Percentiles rank a stretch among this genome's conserved stretches.
phyloP scores from a whole-genome alignment of 1,140 invertebrate species.

The Radopholus similis region DNA sequence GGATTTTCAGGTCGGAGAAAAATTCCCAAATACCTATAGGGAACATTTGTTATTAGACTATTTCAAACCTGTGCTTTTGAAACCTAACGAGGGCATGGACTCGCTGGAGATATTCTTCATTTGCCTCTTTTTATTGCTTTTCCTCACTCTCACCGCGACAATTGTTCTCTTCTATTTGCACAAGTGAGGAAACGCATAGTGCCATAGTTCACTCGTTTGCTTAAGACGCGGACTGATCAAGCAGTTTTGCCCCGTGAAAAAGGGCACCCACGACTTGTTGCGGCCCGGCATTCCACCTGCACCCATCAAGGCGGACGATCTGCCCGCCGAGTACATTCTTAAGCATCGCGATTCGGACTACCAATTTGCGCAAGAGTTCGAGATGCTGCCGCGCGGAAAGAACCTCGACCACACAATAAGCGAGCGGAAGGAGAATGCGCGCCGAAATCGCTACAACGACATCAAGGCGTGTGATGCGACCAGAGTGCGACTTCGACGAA shows the following conservation, averaged over 20 bases:
- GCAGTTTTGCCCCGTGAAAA: constrained; percentile 44
- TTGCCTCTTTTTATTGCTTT: constrained; percentile 30
- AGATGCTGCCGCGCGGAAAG: constrained; percentile 40
- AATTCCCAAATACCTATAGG: neutral
- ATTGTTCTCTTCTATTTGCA: constrained; percentile 37
- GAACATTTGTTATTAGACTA: constrained; percentile 21
- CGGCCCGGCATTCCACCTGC: constrained; percentile 33
- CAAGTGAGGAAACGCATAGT: constrained; percentile 9
- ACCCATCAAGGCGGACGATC: constrained; percentile 53
- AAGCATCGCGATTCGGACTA: constrained; percentile 56
- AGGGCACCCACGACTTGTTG: constrained; percentile 33
- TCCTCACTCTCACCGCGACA: constrained; percentile 21
- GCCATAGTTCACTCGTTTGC: neutral
- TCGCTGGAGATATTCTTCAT: constrained; percentile 28
- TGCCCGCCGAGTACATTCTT: constrained; percentile 51
- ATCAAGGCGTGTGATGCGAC: constrained; percentile 54
- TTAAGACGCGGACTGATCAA: constrained; percentile 40
- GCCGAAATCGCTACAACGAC: constrained; percentile 59
- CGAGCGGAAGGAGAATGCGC: constrained; percentile 48
- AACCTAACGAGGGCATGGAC: constrained; percentile 1
- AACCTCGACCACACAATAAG: constrained; percentile 45
- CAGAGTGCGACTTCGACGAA: constrained; percentile 46
- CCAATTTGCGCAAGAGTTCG: constrained; percentile 55
- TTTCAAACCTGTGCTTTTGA: constrained; percentile 39
- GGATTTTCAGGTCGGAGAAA: constrained; percentile 22